Percentiles rank a stretch among this genome's conserved stretches.
These are phyloP conservation scores for Melanostigma gelatinosum DNA, from an alignment of 2,113 vertebrate genomes.

Conservation along the genomic window DNA sequence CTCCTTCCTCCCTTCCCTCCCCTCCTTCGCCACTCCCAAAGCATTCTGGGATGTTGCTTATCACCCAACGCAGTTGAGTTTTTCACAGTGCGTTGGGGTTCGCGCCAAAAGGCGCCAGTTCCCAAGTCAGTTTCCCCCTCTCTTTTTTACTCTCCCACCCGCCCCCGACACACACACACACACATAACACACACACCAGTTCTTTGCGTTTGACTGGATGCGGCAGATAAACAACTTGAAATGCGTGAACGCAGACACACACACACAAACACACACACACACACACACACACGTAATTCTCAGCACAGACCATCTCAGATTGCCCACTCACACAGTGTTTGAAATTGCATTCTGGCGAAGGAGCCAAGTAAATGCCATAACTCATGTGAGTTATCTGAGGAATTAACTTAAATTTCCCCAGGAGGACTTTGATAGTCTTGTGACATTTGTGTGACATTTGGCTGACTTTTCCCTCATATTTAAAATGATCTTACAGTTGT, in stretches of 20 bases:
- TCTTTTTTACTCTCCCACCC: constrained; percentile 19
- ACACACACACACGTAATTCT: background rate
- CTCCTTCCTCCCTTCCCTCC: constrained; percentile 39
- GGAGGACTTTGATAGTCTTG: constrained; percentile 63
- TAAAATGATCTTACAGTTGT: constrained; percentile 67
- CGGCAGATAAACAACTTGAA: constrained; percentile 69
- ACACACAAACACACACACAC: constrained; percentile 15
- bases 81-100: constrained; percentile 51
- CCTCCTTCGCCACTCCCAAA: constrained; percentile 42
- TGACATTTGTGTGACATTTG: constrained; percentile 80
- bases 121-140: constrained; percentile 49
- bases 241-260: constrained; percentile 36
- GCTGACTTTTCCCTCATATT: constrained; percentile 65
- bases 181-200: constrained; percentile 5
- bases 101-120: constrained; percentile 64
- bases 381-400: constrained; percentile 56
- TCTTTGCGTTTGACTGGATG: constrained; percentile 69
- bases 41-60: constrained; percentile 77
- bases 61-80: constrained; percentile 73
- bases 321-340: constrained; percentile 48
- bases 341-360: constrained; percentile 52
- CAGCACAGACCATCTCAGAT: constrained; percentile 16
- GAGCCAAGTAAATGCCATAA: constrained; percentile 66
- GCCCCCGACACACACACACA: background rate
- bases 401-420: constrained; percentile 68